Evolutionary conservation across 2,113 vertebrate species (phyloP), one percentile per base, ranked within the genome.

Genomic region (Peromyscus californicus): DNA sequence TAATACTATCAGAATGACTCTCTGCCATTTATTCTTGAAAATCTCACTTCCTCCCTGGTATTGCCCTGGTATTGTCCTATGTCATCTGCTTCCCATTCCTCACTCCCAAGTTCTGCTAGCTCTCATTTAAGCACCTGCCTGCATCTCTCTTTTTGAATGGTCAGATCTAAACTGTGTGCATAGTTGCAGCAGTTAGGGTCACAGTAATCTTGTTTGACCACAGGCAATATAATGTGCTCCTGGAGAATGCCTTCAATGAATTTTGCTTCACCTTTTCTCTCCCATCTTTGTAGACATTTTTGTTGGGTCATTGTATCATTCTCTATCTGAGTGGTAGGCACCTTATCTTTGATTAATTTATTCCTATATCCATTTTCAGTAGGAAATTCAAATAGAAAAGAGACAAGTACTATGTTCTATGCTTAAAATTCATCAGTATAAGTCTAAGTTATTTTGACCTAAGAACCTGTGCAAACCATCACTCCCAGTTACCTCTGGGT

Each of bases 1-100:
- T 17, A 22, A n/a, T 3, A 21, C 2, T 1, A 3, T 72, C 39
- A 17, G 9, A 26, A 17, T 4, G 10, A 9, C n/a, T 1, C 19
- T 45, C 19, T 17, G 51, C 2, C 54, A 24, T 17, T 69, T 69
- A 19, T 31, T 2, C 45, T 65, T 51, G 26, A 51, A 22, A 7
- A 45, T 29, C 4, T 7, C 17, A 17, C 69, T 65, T 42, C 36
- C 26, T 89, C 9, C 57, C 36, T 7, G 22, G 54, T 15, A 54
- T 54, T 54, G 54, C 9, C 57, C 36, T 7, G 22, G 54, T 54
- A 54, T 54, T 54, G 54, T 54, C 54, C 51, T 54, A 54, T 48
- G n/a, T 54, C 24, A 42, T 78, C 45, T 57, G 17, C 26, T 42
- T 39, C 29, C 61, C 31, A 24, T 13, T 79, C 39, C 9, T 8